Evolutionary conservation across 2,113 vertebrate species (phyloP), one percentile per base, ranked within the genome.

Genomic region (Mobula birostris): DNA sequence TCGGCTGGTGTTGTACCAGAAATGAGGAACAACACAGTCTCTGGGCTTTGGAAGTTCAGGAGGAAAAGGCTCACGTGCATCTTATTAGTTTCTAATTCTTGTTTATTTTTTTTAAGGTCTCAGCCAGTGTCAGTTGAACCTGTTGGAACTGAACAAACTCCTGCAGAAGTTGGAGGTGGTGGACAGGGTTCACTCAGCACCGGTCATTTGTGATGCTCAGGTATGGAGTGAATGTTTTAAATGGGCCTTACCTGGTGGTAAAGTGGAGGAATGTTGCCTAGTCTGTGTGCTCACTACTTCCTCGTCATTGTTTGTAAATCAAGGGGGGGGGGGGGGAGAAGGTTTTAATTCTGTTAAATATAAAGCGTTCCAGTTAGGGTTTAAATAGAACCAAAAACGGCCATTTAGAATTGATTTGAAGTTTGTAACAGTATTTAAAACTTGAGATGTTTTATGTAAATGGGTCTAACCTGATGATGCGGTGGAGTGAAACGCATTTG

Each of bases 151-250:
- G 8, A 97, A 96, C 1, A 96, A 94, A n/a, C 97, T 98, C 94
- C 97, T 99, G 9, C 98, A 98, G 94, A 97, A 96, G 94, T 96
- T 99, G 87, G 97, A 98, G 14, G 97, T 97, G 63, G 96, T 98
- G 94, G 98, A 98, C 94, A 96, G 96, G 70, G 97, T 97, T 95
- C 97, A 97, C 14, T 97, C 97, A 0, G 98, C 97, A 8, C 97
- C 97, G 0, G 97, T 98, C n/a, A 97, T 98, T 95, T 97, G 97
- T 0, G 94, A 96, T 94, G 95, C 95, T 95, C 97, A 97, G 96
- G 97, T 97, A 94, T 94, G 79, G 95, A 0, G 24, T 77, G 3
- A 68, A 32, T 0, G 19, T 19, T 19, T 8, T 90, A 15, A 2
- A 78, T 15, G 32, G 78, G 3, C 78, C 11, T 19, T 56, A 24